Percentiles rank a stretch among this genome's conserved stretches.
Conservation (phyloP, 2,888 invertebrate species). For the Caenorhabditis sp. region DNA sequence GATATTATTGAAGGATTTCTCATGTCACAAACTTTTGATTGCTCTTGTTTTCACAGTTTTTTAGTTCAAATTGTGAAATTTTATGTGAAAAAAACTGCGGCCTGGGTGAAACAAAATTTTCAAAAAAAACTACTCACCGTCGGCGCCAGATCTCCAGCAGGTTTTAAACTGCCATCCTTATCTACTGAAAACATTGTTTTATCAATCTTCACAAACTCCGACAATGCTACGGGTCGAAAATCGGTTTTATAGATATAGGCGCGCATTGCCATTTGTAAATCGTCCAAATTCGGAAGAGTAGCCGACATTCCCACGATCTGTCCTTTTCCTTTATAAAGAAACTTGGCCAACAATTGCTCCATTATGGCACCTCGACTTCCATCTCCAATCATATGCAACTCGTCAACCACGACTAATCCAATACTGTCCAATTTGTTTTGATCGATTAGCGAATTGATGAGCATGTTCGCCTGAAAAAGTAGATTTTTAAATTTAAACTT, state of each 20-base stretch:
- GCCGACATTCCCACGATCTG: slow-evolving; percentile 97
- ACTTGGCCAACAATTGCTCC: slow-evolving; percentile 84
- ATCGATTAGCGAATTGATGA: slow-evolving; percentile 84
- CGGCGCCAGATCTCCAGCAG: slow-evolving; percentile 45
- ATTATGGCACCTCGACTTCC: slow-evolving; percentile 84
- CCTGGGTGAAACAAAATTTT: too few species aligned
- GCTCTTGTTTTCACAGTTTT: too few species aligned
- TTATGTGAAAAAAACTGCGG: too few species aligned
- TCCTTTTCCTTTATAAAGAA: slow-evolving; percentile 75
- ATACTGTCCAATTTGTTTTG: slow-evolving; percentile 80
- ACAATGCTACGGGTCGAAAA: slow-evolving; percentile 80
- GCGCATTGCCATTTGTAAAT: slow-evolving; percentile 82
- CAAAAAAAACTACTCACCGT: slow-evolving; percentile 33
- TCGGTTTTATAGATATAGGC: slow-evolving; percentile 83
- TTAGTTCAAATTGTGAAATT: too few species aligned
- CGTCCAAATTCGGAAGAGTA: slow-evolving; percentile 88
- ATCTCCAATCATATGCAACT: slow-evolving; percentile 87
- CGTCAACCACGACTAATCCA: slow-evolving; percentile 86
- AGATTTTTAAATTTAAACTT: too few species aligned
- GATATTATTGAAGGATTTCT: too few species aligned
- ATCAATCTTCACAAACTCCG: slow-evolving; percentile 51
- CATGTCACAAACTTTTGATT: too few species aligned
- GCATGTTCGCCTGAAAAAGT: slow-evolving; percentile 77
- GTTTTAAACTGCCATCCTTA: slow-evolving; percentile 25
- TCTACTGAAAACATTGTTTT: slow-evolving; percentile 43